A percentile compares a stretch with the other conserved stretches of the same genome.
phyloP scores from a whole-genome alignment of 2,797 vertebrate species.

The Simalia tracyae region DNA sequence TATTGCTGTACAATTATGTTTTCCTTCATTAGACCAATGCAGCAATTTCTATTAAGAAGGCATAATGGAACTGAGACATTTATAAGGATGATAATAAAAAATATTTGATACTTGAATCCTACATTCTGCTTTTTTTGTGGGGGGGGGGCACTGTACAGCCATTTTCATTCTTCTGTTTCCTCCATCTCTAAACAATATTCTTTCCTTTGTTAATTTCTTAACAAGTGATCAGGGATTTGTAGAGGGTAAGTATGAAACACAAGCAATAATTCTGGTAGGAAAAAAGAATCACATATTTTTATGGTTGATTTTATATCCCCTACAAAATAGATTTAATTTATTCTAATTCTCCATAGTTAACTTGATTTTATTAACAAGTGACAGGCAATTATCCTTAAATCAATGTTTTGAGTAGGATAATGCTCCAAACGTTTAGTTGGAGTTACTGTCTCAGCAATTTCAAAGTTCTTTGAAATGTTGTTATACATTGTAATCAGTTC shows the following conservation, averaged over 20 bases:
- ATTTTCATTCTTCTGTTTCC: neutral
- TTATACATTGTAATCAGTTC: neutral
- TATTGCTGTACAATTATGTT: neutral
- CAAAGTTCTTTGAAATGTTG: neutral
- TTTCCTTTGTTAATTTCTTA: neutral
- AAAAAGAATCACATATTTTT: neutral
- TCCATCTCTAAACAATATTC: neutral
- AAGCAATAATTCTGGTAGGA: neutral
- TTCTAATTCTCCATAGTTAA: neutral
- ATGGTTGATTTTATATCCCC: neutral
- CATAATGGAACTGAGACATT: neutral
- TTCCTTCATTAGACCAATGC: neutral
- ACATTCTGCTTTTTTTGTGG: neutral
- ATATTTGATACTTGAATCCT: neutral
- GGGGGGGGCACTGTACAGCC: neutral
- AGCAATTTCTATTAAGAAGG: neutral
- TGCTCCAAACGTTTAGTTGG: slow-evolving; percentile 3
- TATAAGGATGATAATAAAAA: neutral
- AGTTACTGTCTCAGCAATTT: neutral
- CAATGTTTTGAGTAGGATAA: neutral
- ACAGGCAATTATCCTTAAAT: slow-evolving; percentile 7
- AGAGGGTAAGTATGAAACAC: neutral
- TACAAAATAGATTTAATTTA: slow-evolving; percentile 13
- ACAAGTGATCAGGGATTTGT: neutral
- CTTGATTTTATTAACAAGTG: slow-evolving; percentile 11